Conservation (phyloP, 2,113 vertebrate species). For the Oreocharis arfaki region DNA sequence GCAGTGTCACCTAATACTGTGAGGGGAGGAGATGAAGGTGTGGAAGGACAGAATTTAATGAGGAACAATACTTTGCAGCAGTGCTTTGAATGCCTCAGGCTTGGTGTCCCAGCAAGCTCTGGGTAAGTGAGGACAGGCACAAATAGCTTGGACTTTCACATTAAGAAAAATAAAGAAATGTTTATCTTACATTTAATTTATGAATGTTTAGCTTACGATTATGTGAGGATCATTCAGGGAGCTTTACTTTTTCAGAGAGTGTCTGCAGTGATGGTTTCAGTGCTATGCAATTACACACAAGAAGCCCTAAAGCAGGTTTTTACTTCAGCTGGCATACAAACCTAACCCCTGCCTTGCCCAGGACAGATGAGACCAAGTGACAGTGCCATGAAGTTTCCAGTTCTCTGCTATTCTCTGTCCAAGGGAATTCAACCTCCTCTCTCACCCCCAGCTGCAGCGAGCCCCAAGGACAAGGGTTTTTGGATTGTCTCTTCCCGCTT, state of each 20-base stretch:
- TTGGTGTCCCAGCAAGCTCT: neutral
- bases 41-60: slow-evolving; percentile 44
- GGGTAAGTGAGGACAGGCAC: neutral
- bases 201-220: neutral
- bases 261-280: neutral
- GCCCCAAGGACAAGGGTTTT: neutral
- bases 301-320: neutral
- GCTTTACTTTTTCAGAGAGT: neutral
- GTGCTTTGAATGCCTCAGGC: neutral
- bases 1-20: neutral
- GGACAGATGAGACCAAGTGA: neutral
- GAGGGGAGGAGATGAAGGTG: neutral
- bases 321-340: neutral
- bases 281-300: neutral
- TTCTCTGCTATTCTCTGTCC: neutral
- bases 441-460: neutral
- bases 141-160: neutral
- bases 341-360: neutral
- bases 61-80: neutral
- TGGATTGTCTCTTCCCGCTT: neutral
- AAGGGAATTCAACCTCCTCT: neutral
- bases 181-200: no score
- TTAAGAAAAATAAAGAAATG: neutral
- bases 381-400: neutral
- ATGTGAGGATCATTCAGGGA: neutral